Evolutionary conservation across 2,888 invertebrate genomes (phyloP), one percentile per base, ranked within the genome.

Genomic region (Teinopalpus imperialis): DNA sequence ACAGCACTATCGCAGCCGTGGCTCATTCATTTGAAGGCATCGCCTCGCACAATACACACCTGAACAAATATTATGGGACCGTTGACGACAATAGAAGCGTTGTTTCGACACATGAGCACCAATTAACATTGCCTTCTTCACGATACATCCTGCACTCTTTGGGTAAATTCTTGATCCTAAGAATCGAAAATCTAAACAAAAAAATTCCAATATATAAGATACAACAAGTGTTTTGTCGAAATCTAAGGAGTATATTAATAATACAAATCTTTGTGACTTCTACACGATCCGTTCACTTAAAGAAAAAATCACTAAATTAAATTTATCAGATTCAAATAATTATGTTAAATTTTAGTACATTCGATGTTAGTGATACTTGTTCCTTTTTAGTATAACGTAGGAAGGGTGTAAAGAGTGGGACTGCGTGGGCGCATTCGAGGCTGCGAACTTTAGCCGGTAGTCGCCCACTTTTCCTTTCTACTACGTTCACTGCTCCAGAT

Each of bases 391-490:
- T 21, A 14, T 8, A 26, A 27, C 34, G 34, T 40, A 34, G 40
- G 63, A 52, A 54, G 63, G 60, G 60, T 57, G 53, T 45, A 46
- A 55, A 54, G 54, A 55, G 54, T 51, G 54, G 54, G 43, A 42
- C 32, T 51, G 77, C 80, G 86, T 86, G 60, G 86, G 87, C 71
- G 75, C 65, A 49, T 57, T 66, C 85, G 81, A 85, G 85, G 83
- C 72, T 79, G 66, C 63, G 48, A 56, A 67, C 64, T 57, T 63
- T 41, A 67, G 63, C 66, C 66, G 68, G 66, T 66, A 68, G 73
- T 73, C 83, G 86, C 85, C 85, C 83, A 87, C 87, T 86, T 85
- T 85, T 87, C 83, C 86, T 87, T 83, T 86, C 86, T 61, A 72
- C 68, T 63, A 73, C 81, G 74, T 78, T 81, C 81, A 77, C 80